Evolutionary conservation across 1,140 invertebrate species (phyloP), one percentile per base, ranked within the genome.

Genomic region (Phenacoccus solenopsis): DNA sequence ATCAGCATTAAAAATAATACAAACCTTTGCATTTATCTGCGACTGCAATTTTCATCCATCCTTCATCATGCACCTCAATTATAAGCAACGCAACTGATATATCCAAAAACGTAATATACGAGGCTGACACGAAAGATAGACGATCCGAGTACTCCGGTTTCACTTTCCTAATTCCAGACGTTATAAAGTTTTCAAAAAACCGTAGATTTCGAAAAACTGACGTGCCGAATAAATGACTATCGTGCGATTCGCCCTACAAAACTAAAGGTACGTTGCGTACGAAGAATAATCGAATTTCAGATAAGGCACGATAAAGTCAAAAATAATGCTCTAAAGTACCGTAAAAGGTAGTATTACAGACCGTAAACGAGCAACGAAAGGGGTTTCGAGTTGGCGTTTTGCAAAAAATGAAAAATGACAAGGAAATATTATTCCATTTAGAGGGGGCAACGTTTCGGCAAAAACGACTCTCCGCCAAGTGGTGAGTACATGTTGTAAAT

Each of bases 181-280:
- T 49, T 49, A 49, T 49, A 49, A 49, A 49, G 38, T 49, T 49
- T 49, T 49, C 38, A 49, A 49, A 49, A 49, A 49, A 49, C 38
- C 16, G 38, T 49, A 49, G 38, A 49, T 49, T 49, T 49, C 20
- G 38, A 49, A 49, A 49, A 49, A 49, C 12, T 49, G 38, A 49
- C 38, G 38, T 49, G 38, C 20, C 20, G 38, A 49, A 49, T 49
- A 49, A 49, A 49, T 49, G 38, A 49, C 38, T 49, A 49, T 49
- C 38, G 38, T n/a, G n/a, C 38, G 38, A 49, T 49, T 49, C 38
- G 38, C 16, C 16, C 38, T 10, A 49, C 5, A 32, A n/a, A 49
- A 49, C 13, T 49, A 49, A 49, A 49, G 38, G 38, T 49, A n/a
- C 20, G 20, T n/a, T n/a, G n/a, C 20, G 38, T 49, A 49, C 12